Conservation (phyloP, 2,797 vertebrate species). For the Loriculus beryllinus region DNA sequence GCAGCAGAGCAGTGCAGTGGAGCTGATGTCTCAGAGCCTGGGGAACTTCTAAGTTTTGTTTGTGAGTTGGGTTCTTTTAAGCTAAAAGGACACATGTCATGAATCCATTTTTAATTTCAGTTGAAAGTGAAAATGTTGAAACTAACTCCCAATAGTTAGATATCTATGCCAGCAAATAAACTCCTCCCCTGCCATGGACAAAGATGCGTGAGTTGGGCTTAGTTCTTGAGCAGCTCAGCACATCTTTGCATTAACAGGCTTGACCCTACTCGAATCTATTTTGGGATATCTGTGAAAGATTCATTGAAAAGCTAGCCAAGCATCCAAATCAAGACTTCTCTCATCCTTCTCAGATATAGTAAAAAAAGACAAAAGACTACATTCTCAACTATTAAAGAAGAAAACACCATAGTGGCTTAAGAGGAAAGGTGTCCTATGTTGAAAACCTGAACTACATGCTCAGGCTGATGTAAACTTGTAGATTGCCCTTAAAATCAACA, state of each 20-base stretch:
- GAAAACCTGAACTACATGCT: neutral
- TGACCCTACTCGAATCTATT: neutral
- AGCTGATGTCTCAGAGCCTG: neutral
- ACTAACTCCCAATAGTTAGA: neutral
- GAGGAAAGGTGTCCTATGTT: neutral
- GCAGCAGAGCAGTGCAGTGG: neutral
- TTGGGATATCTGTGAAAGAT: neutral
- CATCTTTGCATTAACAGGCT: neutral
- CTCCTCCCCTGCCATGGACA: neutral
- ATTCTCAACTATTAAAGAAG: neutral
- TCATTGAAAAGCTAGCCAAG: neutral
- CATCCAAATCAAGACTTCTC: neutral
- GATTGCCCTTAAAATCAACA: neutral
- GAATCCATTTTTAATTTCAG: neutral
- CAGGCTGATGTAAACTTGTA: neutral
- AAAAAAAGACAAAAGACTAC: neutral
- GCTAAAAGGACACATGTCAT: neutral
- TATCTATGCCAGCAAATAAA: neutral
- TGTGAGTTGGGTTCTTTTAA: neutral
- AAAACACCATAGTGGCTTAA: neutral
- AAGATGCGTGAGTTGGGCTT: neutral
- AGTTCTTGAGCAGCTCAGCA: neutral
- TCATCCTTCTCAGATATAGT: neutral
- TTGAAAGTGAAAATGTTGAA: neutral
- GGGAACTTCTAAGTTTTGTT: neutral